These are phyloP conservation scores for Anoplopoma fimbria DNA, from an alignment of 2,113 vertebrate species.

Conservation along the genomic window DNA sequence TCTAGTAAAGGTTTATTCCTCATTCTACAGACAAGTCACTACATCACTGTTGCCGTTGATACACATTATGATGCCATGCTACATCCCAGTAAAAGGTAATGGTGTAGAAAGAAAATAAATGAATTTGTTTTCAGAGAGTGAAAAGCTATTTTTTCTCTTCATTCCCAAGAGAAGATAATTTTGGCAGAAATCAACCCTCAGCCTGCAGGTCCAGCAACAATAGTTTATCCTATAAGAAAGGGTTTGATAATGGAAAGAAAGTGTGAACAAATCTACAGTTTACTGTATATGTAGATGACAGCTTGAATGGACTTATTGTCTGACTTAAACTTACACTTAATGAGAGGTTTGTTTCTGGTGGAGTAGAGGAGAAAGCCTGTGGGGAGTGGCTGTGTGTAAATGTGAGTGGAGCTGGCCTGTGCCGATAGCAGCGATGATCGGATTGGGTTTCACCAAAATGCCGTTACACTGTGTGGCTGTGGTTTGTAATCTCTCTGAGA, in stretches of 20 bases:
- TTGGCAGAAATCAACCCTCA: conserved; percentile 46
- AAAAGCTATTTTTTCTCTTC: conserved; percentile 16
- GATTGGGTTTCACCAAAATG: conserved; percentile 70
- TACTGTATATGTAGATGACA: conserved; percentile 26
- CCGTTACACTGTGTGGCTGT: conserved; percentile 51
- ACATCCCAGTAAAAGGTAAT: background rate
- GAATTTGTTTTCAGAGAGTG: conserved; percentile 9
- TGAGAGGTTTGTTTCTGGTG: conserved; percentile 34
- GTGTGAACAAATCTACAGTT: background rate
- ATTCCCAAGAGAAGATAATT: conserved; percentile 27
- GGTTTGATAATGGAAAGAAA: background rate
- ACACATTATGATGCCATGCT: background rate
- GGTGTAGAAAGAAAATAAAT: no score
- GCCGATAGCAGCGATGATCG: conserved; percentile 36
- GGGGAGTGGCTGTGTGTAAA: conserved; percentile 18
- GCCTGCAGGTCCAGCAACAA: conserved; percentile 37
- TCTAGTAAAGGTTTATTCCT: background rate
- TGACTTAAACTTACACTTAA: conserved; percentile 28
- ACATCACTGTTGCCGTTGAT: background rate
- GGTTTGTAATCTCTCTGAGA: conserved; percentile 63
- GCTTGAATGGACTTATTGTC: background rate
- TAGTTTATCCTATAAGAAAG: conserved; percentile 3
- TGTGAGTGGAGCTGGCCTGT: conserved; percentile 34
- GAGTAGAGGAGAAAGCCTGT: conserved; percentile 27
- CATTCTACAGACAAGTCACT: background rate